Evolutionary conservation across 2,888 invertebrate genomes (phyloP).

Genomic region (Stratiomys singularior): DNA sequence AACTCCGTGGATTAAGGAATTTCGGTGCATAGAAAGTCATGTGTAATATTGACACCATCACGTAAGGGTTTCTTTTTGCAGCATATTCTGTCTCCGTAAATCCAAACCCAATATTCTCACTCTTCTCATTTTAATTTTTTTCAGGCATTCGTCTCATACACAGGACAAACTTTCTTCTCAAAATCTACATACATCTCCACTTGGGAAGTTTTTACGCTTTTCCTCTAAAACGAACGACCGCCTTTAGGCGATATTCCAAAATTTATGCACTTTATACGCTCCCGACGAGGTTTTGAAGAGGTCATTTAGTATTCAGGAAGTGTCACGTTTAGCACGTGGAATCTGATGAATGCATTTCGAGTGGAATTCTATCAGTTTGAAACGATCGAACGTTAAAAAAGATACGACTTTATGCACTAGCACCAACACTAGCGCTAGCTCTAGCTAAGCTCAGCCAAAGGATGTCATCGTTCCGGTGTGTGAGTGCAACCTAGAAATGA

Average conservation of each 20-base stretch:
- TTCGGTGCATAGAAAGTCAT: too few species aligned
- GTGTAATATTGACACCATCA: too few species aligned
- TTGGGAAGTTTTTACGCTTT: background rate
- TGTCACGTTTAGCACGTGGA: constrained; percentile 44
- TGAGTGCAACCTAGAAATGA: background rate
- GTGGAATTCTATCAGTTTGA: constrained; percentile 29
- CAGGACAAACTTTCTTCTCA: background rate
- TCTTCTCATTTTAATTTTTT: background rate
- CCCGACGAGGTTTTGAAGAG: background rate
- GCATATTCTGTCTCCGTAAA: too few species aligned
- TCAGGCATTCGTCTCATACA: background rate
- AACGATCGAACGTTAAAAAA: constrained; percentile 23
- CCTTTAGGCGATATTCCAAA: constrained; percentile 46
- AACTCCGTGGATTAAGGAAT: too few species aligned
- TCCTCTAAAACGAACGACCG: constrained; percentile 23
- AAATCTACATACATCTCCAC: background rate
- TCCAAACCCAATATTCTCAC: too few species aligned
- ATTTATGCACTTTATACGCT: constrained; percentile 50
- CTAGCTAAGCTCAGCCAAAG: background rate
- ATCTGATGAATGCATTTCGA: constrained; percentile 41
- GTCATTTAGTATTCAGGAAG: constrained; percentile 38
- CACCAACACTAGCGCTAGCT: background rate
- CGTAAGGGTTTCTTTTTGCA: too few species aligned
- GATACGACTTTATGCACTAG: background rate
- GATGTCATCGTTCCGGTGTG: background rate